Conservation (phyloP, 2,113 vertebrate species). For the Cisticola juncidis region DNA sequence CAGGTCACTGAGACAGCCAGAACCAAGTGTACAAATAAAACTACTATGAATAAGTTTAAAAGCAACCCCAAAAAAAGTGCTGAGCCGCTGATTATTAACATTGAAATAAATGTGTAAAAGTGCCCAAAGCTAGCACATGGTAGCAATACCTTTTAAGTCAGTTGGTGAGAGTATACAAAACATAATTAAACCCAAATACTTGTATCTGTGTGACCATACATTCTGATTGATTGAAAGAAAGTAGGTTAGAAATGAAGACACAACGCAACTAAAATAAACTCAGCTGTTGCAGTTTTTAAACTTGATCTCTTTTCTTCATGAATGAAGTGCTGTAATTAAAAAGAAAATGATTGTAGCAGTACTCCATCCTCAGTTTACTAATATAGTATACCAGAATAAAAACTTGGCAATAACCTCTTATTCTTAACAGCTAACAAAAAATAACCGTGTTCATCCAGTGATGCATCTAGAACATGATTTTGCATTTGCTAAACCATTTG, state of each 20-base stretch:
- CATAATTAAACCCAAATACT: conserved; percentile 75
- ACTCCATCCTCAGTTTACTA: conserved; percentile 72
- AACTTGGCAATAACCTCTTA: conserved; percentile 72
- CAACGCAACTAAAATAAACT: conserved; percentile 65
- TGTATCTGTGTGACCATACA: conserved; percentile 83
- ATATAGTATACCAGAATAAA: conserved; percentile 74
- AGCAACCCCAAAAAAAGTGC: conserved; percentile 77
- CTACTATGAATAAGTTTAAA: conserved; percentile 71
- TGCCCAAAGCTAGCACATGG: conserved; percentile 80
- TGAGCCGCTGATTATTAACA: conserved; percentile 82
- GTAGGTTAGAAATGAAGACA: conserved; percentile 72
- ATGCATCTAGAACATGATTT: conserved; percentile 62
- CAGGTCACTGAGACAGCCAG: conserved; percentile 71
- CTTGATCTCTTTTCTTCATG: conserved; percentile 57
- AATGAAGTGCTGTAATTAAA: conserved; percentile 72
- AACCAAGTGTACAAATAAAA: conserved; percentile 83
- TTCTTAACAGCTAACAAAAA: conserved; percentile 69
- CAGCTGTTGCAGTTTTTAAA: conserved; percentile 76
- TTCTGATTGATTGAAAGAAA: conserved; percentile 81
- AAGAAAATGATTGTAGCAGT: conserved; percentile 69
- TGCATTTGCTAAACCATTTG: conserved; percentile 66
- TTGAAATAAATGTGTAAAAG: conserved; percentile 87
- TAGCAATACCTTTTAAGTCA: conserved; percentile 80
- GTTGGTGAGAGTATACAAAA: conserved; percentile 84
- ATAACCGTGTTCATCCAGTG: conserved; percentile 69